Evolutionary conservation across 2,888 invertebrate species (phyloP), one percentile per base, ranked within the genome.

Genomic region (Abrostola triplasia): DNA sequence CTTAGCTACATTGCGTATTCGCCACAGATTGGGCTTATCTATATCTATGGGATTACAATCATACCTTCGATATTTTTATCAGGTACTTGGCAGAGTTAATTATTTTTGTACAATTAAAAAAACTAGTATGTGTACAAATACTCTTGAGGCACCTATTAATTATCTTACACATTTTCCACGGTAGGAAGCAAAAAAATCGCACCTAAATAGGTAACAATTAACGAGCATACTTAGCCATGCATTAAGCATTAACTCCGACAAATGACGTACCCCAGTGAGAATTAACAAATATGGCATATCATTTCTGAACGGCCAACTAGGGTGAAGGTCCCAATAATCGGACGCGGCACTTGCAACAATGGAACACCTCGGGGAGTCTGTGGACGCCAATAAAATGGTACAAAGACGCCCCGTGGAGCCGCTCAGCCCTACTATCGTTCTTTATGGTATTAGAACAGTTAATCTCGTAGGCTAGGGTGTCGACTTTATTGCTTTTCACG

Each of bases 321-420:
- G 85, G 86, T 80, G 79, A 81, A 81, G 78, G 79, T 71, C 64
- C 79, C 81, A 77, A 80, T 83, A 77, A 84, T 81, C 81, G 77
- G 70, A 61, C 64, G 61, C 70, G 76, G 72, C 82, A 77, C 82
- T 82, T 70, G 78, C 76, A 73, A 84, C 82, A 87, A 82, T 83
- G 68, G 73, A 64, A 71, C 85, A 81, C 88, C 87, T 85, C 86
- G 77, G 88, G 87, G 89, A 81, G 84, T 72, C 86, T 79, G 86
- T 82, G 85, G 87, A 86, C 84, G 81, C 89, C 92, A 93, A 93
- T 92, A 92, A 92, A 90, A 90, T 81, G 79, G 79, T 78, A 79
- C 81, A 79, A 80, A 81, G 79, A 65, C 81, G 80, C 87, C 88
- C 92, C 91, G 92, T 82, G 88, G 80, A 44, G 74, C 53, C 53